Base-by-base conservation (phyloP, 2,797 vertebrate genomes). In the Eptatretus atami region DNA sequence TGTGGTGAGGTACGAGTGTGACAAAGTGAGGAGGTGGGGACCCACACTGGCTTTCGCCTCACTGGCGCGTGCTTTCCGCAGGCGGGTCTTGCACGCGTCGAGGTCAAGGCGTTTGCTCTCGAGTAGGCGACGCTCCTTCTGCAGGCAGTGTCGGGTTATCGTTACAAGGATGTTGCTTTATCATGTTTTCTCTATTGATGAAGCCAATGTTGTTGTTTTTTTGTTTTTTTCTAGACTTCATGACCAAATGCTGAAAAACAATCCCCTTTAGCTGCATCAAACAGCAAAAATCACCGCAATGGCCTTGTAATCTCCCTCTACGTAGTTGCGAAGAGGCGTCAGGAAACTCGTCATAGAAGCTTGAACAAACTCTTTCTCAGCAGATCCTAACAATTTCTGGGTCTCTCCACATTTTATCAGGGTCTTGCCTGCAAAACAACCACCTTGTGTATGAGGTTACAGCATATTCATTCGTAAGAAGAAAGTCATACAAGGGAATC, bases 271-370 rank as follows among this genome's bases (percentile, higher is more conserved):
- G 57, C 57, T n/a, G 12, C 57, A 61, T 3, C 12, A 10, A 61
- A n/a, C n/a, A 61, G 57, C 25, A 19, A 61, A 70, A 75, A 84
- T 90, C 74, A 98, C 92, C 79, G 84, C 74, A 73, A 98, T 93
- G 68, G 92, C 95, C 81, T 92, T 95, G 70, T 92, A 98, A 74
- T 98, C 92, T 52, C 87, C 92, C 75, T 98, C 92, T 64, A 96
- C 79, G 69, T 96, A 98, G 73, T 96, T 98, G 73, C 84, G 78
- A 72, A 98, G 78, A 31, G 92, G 92, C 65, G 87, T 92, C 66
- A 98, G 85, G 73, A 98, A 98, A 75, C 93, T 92, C 74, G 86
- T 86, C 69, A 87, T 87, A 55, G 85, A 74, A 64, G 81, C 81
- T 67, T 94, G 88, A 75, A 96, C 86, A 53, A 98, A 74, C 72